Base-by-base conservation (phyloP, 1,140 invertebrate genomes). In the Triops longicaudatus region DNA sequence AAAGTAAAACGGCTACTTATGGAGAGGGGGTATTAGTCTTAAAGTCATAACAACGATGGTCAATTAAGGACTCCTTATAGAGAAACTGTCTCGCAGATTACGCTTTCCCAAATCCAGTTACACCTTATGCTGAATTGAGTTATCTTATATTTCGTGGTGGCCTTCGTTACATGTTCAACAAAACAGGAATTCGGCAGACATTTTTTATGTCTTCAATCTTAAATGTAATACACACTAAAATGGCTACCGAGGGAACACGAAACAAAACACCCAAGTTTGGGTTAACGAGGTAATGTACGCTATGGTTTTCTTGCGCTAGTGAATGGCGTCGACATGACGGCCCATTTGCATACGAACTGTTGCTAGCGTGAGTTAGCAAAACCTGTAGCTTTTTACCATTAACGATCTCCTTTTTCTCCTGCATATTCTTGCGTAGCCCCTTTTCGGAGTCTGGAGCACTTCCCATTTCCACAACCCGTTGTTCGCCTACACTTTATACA, bases 261-360 rank as follows among this genome's bases (percentile, higher is more conserved):
- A 37, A 37, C 2, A 37, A 37, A 63, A 22, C 50, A 6, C 50
- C 50, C 50, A 63, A 63, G 50, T 63, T n/a, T 63, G 50, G 50
- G n/a, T 63, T 63, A 63, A 63, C 50, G 50, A 63, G 14, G 14
- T 44, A 44, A 44, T 44, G 2, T 63, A 63, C 50, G 50, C 50
- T 63, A 63, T 63, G 50, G 50, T 63, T 63, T 63, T 63, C 50
- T 63, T 63, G 50, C 17, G 14, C 31, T n/a, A 63, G 50, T 63
- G 17, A 63, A 63, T 14, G 50, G 50, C 50, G 50, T 63, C 50
- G 50, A 63, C 14, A 63, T 63, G 50, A 22, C 50, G 50, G 50
- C 0, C 50, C 50, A 63, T 63, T 63, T 63, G 50, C n/a, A 63
- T 63, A 63, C 50, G 50, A 63, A 22, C 31, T 63, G 17, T 63